phyloP scores from a whole-genome alignment of 2,797 vertebrate species.

The Garrulus glandarius region DNA sequence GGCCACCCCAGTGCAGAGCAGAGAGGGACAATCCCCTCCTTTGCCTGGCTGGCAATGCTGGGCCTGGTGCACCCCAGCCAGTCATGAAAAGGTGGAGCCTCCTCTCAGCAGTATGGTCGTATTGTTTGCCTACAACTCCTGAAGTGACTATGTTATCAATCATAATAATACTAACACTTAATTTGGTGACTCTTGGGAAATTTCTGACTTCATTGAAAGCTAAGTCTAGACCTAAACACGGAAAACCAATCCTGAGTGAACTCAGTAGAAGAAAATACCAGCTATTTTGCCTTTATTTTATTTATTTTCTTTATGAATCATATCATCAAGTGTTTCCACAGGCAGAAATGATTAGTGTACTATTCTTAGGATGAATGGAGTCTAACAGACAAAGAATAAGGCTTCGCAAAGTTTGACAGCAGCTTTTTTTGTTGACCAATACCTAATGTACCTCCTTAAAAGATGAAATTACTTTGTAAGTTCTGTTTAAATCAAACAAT shows the following conservation, averaged over 20 bases:
- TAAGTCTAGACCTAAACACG: conserved; percentile 36
- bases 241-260: conserved; percentile 52
- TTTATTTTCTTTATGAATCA: conserved; percentile 63
- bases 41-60: accelerated
- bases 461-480: background rate
- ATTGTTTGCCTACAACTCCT: background rate
- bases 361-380: conserved; percentile 62
- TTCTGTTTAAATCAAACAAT: background rate
- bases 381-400: conserved; percentile 49
- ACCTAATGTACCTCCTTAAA: background rate
- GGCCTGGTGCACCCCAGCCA: too few species aligned
- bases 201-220: background rate
- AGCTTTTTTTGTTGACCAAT: conserved; percentile 48
- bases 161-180: background rate
- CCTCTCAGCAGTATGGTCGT: background rate
- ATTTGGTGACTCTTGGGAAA: background rate
- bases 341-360: conserved; percentile 65
- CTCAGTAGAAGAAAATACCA: conserved; percentile 20
- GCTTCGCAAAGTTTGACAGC: conserved; percentile 30
- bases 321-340: conserved; percentile 53
- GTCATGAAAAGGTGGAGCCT: background rate
- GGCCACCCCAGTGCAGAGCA: accelerated
- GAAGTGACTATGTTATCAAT: background rate
- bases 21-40: accelerated
- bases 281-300: conserved; percentile 24